phyloP scores from a whole-genome alignment of 2,113 vertebrate genomes.

The Sus scrofa region T2T-Sscrofa CM000827.6:91599501-91600000 shows the following conservation, averaged over 20 bases:
- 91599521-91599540: not conserved
- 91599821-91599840: not conserved
- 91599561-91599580: not conserved
- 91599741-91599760: too few relatives aligned
- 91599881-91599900: not conserved
- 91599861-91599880: not conserved
- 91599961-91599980: not conserved
- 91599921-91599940: not conserved
- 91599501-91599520: not conserved
- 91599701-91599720: not conserved
- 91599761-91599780: too few relatives aligned
- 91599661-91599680: not conserved
- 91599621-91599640: not conserved
- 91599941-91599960: not conserved
- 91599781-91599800: not conserved
- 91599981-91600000: not conserved
- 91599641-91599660: not conserved
- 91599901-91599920: not conserved
- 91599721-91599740: not conserved
- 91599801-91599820: not conserved
- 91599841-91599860: fast-evolving
- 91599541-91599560: not conserved
- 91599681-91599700: not conserved
- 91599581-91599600: not conserved
- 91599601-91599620: not conserved